Conservation (phyloP, 2,888 invertebrate species). For the Diarsia dahlii region DNA sequence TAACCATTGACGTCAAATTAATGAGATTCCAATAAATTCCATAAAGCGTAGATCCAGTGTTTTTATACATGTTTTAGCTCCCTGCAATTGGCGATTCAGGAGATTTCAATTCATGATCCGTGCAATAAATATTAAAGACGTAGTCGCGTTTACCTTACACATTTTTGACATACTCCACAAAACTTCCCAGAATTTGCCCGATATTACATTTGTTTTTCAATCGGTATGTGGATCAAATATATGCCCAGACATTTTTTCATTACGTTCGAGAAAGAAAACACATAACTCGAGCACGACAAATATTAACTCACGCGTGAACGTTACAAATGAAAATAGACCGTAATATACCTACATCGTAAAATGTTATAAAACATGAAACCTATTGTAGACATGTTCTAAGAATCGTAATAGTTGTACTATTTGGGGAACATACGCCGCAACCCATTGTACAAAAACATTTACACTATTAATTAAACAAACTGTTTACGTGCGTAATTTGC, state of each 20-base stretch:
- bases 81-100: slow-evolving; percentile 28
- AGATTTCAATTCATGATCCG: slow-evolving; percentile 46
- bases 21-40: slow-evolving; percentile 40
- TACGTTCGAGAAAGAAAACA: slow-evolving; percentile 53
- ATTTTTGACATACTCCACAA: slow-evolving; percentile 14
- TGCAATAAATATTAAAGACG: slow-evolving; percentile 51
- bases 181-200: slow-evolving; percentile 29
- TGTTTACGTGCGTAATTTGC: slow-evolving; percentile 60
- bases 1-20: slow-evolving; percentile 43
- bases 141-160: slow-evolving; percentile 17
- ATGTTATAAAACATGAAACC: slow-evolving; percentile 48
- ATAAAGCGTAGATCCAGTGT: slow-evolving; percentile 22
- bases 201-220: slow-evolving; percentile 40
- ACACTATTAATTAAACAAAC: slow-evolving; percentile 63
- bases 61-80: slow-evolving; percentile 41
- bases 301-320: slow-evolving; percentile 55
- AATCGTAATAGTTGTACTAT: slow-evolving; percentile 54
- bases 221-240: slow-evolving; percentile 45
- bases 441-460: slow-evolving; percentile 57
- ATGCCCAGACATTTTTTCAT: slow-evolving; percentile 54
- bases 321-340: slow-evolving; percentile 55
- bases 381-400: slow-evolving; percentile 55
- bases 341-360: slow-evolving; percentile 40
- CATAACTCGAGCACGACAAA: slow-evolving; percentile 54
- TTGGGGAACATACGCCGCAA: slow-evolving; percentile 37